phyloP scores from a whole-genome alignment of 2,113 vertebrate genomes.

The Thermophis baileyi region DNA sequence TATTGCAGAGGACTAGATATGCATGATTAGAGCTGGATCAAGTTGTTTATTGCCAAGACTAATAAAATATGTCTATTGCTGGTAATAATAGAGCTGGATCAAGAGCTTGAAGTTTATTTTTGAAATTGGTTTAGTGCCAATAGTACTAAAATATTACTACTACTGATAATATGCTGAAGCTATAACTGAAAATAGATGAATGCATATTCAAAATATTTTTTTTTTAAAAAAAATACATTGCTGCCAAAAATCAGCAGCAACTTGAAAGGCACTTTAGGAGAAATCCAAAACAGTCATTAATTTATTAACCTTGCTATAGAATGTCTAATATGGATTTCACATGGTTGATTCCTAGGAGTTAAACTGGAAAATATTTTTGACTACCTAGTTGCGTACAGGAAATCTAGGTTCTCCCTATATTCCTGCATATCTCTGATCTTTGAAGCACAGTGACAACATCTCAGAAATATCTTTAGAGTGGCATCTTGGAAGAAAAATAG shows the following conservation, averaged over 20 bases:
- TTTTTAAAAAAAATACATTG: neutral
- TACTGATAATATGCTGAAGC: neutral
- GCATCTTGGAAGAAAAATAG: neutral
- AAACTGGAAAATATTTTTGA: neutral
- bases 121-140: neutral
- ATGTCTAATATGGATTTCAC: neutral
- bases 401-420: neutral
- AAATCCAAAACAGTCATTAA: neutral
- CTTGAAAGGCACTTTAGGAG: neutral
- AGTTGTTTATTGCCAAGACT: neutral
- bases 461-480: neutral
- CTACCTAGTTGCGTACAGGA: neutral
- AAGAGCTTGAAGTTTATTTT: neutral
- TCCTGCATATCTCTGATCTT: neutral
- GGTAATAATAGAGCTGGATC: neutral
- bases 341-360: neutral
- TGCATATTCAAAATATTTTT: neutral
- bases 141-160: neutral
- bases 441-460: neutral
- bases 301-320: neutral
- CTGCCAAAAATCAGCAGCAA: neutral
- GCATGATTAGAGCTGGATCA: neutral
- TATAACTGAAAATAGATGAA: neutral
- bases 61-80: neutral
- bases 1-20: neutral